Evolutionary conservation across 1,140 invertebrate genomes (phyloP).

Genomic region (Drosophila teissieri): DNA sequence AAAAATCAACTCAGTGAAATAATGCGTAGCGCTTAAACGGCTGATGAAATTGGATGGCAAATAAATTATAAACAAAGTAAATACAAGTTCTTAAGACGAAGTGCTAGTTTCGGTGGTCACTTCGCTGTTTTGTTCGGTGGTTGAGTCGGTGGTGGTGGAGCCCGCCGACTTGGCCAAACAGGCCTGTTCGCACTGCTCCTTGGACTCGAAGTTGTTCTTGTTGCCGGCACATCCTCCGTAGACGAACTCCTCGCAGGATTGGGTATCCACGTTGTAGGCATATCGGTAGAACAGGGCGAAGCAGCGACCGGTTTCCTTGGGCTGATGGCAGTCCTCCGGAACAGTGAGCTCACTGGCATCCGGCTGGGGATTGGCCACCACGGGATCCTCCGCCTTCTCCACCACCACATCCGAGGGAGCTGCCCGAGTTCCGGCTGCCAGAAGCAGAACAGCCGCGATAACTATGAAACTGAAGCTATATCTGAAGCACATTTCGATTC

Average conservation of each 20-base stretch:
- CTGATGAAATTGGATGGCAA: not conserved
- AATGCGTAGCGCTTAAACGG: not conserved
- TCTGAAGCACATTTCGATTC: slow-evolving; percentile 60
- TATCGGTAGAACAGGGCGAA: slow-evolving; percentile 91
- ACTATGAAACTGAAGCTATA: slow-evolving; percentile 30
- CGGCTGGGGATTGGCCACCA: not conserved
- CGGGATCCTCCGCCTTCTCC: slow-evolving; percentile 39
- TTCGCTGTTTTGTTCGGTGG: slow-evolving; percentile 23
- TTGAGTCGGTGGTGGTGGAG: slow-evolving; percentile 4
- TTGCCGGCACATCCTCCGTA: slow-evolving; percentile 96
- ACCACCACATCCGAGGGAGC: slow-evolving; percentile 59
- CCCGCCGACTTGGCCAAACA: slow-evolving; percentile 85
- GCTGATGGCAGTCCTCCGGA: slow-evolving; percentile 88
- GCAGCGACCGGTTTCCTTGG: slow-evolving; percentile 92
- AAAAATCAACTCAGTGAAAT: not conserved
- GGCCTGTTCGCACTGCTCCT: slow-evolving; percentile 90
- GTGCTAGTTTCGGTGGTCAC: slow-evolving; percentile 35
- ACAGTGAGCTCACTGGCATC: slow-evolving; percentile 20
- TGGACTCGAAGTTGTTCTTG: slow-evolving; percentile 92
- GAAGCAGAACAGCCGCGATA: slow-evolving; percentile 26
- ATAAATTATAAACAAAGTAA: not conserved
- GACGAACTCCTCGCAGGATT: slow-evolving; percentile 90
- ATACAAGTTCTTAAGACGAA: slow-evolving; percentile 7
- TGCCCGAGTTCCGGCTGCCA: not conserved
- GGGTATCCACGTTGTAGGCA: slow-evolving; percentile 90